Conservation (phyloP, 2,888 invertebrate genomes). For the Acanthosepion esculentum region DNA sequence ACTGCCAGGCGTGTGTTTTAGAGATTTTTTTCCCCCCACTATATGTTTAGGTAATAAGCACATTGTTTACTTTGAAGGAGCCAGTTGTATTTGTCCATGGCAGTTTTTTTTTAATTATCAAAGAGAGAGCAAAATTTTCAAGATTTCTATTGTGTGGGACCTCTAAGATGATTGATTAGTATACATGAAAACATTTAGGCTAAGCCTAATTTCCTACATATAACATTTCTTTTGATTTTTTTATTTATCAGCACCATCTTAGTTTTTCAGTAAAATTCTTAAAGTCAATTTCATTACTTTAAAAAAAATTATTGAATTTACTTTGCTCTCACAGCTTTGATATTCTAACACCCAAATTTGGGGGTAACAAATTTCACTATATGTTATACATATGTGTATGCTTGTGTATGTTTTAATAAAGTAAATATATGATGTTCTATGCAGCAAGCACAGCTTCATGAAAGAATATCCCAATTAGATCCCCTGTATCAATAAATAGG, state of each 20-base stretch:
- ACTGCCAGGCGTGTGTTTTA: constrained; percentile 52
- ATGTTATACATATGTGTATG: neutral
- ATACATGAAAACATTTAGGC: neutral
- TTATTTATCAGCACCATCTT: neutral
- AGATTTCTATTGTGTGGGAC: neutral
- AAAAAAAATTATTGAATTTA: neutral
- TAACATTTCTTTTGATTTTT: neutral
- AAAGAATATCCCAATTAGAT: neutral
- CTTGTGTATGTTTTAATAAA: neutral
- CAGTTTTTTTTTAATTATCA: neutral
- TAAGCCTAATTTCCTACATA: neutral
- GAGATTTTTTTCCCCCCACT: neutral
- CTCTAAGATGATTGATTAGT: neutral
- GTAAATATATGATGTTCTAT: neutral
- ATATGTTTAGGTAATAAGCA: neutral
- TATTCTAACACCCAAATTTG: neutral
- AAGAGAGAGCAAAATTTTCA: neutral
- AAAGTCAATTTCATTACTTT: neutral
- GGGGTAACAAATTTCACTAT: neutral
- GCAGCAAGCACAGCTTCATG: neutral
- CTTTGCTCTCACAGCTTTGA: neutral
- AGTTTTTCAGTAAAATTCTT: neutral
- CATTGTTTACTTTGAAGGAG: neutral
- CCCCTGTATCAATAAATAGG: neutral
- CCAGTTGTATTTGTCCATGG: neutral